A percentile compares a stretch with the other conserved stretches of the same genome.
Evolutionary conservation across 2,888 invertebrate species (phyloP).

Genomic region (Rhagonycha lutea): DNA sequence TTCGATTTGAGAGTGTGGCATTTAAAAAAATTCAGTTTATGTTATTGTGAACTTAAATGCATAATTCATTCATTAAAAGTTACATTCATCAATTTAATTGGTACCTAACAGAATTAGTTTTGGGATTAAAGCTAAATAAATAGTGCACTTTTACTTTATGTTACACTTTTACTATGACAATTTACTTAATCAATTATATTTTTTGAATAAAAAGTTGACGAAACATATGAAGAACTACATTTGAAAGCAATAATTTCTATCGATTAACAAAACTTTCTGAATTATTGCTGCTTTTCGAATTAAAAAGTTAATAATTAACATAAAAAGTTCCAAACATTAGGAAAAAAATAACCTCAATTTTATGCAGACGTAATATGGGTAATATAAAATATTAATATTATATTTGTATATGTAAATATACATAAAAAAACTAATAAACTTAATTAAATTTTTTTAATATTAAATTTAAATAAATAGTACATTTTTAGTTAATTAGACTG

Average conservation of each 20-base stretch:
- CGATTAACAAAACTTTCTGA: neutral
- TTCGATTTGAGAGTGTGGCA: neutral
- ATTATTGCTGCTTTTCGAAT: neutral
- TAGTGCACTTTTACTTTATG: neutral
- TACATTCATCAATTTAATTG: neutral
- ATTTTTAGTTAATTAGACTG: no score
- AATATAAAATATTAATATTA: no score
- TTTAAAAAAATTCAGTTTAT: neutral
- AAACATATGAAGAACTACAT: neutral
- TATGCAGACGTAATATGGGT: neutral
- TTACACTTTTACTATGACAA: neutral
- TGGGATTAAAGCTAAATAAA: neutral
- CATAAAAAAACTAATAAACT: no score
- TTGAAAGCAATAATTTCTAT: neutral
- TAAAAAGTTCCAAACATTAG: neutral
- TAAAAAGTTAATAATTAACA: neutral
- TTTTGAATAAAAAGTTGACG: neutral
- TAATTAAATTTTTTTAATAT: no score
- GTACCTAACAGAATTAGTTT: neutral
- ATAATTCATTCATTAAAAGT: neutral
- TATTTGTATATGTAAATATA: no score
- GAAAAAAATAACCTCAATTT: neutral
- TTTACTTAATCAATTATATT: neutral
- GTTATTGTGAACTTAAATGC: neutral
- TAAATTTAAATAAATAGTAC: no score